Percentiles rank a stretch among this genome's conserved stretches.
phyloP scores from a whole-genome alignment of 2,888 invertebrate genomes.

The Volucella zonaria region DNA sequence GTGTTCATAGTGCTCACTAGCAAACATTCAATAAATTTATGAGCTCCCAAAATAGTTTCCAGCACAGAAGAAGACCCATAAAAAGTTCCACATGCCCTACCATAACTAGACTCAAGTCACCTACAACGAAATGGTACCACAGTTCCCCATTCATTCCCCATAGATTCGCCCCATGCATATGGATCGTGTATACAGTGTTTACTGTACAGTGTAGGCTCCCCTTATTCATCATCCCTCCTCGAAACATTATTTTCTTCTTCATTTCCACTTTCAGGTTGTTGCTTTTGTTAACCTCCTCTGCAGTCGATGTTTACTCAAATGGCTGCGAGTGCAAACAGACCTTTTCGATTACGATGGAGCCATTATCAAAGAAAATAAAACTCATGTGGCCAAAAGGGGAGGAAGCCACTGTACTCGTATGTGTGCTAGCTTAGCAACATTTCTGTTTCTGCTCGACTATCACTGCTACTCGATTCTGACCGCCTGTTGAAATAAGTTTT shows the following conservation, averaged over 20 bases:
- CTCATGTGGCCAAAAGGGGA: not conserved
- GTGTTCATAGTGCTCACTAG: no score
- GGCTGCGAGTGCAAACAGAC: not conserved
- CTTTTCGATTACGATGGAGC: not conserved
- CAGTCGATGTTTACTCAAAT: not conserved
- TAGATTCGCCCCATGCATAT: not conserved
- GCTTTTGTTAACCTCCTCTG: not conserved
- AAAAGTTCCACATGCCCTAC: not conserved
- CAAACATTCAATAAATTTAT: conserved; percentile 23
- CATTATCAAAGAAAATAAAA: not conserved
- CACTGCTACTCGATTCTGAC: conserved; percentile 72
- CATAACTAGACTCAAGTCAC: not conserved
- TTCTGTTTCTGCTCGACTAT: not conserved
- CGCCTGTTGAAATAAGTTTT: conserved; percentile 82
- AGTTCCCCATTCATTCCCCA: conserved; percentile 13
- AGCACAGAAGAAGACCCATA: conserved; percentile 44
- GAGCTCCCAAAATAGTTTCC: conserved; percentile 56
- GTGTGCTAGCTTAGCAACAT: not conserved
- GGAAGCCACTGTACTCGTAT: not conserved
- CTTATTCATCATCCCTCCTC: no score
- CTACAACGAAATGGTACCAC: not conserved
- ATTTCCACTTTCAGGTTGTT: not conserved
- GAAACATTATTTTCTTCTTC: no score
- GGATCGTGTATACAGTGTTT: no score
- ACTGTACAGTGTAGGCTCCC: no score